Base-by-base conservation (phyloP, 1,140 invertebrate genomes). In the Caenorhabditis inopinata region DNA sequence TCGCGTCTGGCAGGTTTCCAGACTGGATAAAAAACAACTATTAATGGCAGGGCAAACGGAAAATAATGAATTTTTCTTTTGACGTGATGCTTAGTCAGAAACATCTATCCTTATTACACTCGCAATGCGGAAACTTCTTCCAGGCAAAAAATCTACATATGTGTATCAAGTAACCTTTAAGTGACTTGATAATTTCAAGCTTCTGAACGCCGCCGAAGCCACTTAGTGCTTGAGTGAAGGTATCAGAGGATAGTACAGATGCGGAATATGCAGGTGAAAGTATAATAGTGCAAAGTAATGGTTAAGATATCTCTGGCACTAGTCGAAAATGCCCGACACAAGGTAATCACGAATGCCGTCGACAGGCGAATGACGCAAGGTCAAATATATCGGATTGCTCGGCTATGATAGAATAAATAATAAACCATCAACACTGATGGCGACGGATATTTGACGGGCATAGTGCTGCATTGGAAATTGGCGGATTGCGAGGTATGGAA, bases 371-470 rank as follows among this genome's bases (percentile, higher is more conserved):
- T 16, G 29, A 16, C 53, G 32, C 58, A 68, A 68, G 58, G 58
- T 68, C 58, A 68, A 68, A 68, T 68, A 7, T 68, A 68, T 68
- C 58, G 58, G 58, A 68, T 68, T 16, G 58, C 58, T 68, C 58
- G 58, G 58, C 23, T 68, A 68, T 68, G 58, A 68, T 38, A 14
- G 58, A 68, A 68, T 68, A 32, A 32, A 68, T 68, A 68, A 68
- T 68, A 68, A 68, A 29, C 58, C 58, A 68, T 38, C 32, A 68
- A 16, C 27, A 62, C 29, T 42, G 38, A 42, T 3, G 32, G 58
- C 58, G 38, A n/a, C n/a, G 58, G 58, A 38, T 68, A 38, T 38
- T 68, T 7, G 58, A 2, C 6, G 29, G 1, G 32, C 9, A 29
- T 68, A 4, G 25, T 2, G n/a, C n/a, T n/a, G n/a, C n/a, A n/a